Percentiles rank a stretch among this genome's conserved stretches.
phyloP scores from a whole-genome alignment of 2,113 vertebrate genomes.

The Urocolius indicus region DNA sequence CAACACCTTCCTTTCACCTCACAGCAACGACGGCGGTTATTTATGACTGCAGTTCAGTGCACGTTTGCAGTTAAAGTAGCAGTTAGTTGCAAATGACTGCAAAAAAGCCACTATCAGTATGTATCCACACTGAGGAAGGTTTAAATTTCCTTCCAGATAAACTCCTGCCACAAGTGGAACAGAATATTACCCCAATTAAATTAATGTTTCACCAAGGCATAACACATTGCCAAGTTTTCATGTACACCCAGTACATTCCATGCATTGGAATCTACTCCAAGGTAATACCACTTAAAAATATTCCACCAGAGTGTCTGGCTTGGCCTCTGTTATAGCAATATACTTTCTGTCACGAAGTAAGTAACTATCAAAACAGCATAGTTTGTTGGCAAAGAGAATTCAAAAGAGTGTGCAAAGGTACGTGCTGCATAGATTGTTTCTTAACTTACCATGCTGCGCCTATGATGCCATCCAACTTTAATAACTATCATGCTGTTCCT shows the following conservation, averaged over 20 bases:
- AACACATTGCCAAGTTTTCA: neutral
- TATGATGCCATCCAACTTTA: neutral
- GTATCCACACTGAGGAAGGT: neutral
- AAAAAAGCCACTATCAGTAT: neutral
- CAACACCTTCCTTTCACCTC: neutral
- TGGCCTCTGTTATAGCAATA: neutral
- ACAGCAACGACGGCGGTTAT: neutral
- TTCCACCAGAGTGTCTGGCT: neutral
- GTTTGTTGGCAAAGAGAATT: neutral
- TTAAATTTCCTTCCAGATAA: slow-evolving; percentile 9
- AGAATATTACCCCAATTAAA: neutral
- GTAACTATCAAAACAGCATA: neutral
- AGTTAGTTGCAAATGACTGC: neutral
- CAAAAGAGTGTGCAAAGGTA: neutral
- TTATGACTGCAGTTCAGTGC: neutral
- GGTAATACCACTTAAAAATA: neutral
- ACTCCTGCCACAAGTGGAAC: neutral
- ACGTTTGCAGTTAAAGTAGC: neutral
- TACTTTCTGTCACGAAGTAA: neutral
- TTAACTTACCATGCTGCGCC: neutral
- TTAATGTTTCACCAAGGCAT: neutral
- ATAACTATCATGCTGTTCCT: neutral
- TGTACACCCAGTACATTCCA: neutral
- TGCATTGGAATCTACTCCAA: neutral
- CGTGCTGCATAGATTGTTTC: neutral